Conservation (phyloP, 2,797 vertebrate species). For the Scolopax bukidnonensis region DNA sequence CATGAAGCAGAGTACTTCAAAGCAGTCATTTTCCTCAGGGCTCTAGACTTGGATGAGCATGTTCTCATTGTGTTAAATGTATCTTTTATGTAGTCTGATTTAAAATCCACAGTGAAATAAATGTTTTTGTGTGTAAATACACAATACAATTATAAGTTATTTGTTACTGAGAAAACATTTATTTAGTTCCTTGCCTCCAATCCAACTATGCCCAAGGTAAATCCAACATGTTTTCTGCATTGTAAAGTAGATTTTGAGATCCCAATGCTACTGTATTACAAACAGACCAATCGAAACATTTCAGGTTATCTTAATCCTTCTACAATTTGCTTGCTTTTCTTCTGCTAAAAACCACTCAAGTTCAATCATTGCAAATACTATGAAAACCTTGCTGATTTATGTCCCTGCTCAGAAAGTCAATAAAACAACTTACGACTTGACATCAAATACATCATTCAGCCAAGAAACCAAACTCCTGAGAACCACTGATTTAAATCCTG, state of each 20-base stretch:
- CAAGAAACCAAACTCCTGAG: slow-evolving; percentile 38
- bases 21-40: background rate
- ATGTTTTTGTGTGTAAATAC: background rate
- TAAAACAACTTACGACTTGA: slow-evolving; percentile 2
- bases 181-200: background rate
- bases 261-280: background rate
- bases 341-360: background rate
- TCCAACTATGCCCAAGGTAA: background rate
- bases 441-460: slow-evolving; percentile 11
- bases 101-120: background rate
- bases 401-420: slow-evolving; percentile 24
- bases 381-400: slow-evolving; percentile 46
- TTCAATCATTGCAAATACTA: background rate
- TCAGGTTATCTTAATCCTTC: slow-evolving; percentile 13
- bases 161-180: background rate
- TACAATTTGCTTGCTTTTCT: slow-evolving; percentile 6
- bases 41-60: background rate
- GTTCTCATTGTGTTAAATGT: background rate
- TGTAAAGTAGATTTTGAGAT: background rate
- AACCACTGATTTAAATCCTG: background rate
- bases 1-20: background rate
- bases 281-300: slow-evolving; percentile 19
- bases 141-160: background rate
- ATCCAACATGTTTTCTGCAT: background rate
- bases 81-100: background rate